These are phyloP conservation scores for Acanthaster planci DNA, from an alignment of 35 echinoderm and acorn worm genomes.

Conservation along the genomic window DNA sequence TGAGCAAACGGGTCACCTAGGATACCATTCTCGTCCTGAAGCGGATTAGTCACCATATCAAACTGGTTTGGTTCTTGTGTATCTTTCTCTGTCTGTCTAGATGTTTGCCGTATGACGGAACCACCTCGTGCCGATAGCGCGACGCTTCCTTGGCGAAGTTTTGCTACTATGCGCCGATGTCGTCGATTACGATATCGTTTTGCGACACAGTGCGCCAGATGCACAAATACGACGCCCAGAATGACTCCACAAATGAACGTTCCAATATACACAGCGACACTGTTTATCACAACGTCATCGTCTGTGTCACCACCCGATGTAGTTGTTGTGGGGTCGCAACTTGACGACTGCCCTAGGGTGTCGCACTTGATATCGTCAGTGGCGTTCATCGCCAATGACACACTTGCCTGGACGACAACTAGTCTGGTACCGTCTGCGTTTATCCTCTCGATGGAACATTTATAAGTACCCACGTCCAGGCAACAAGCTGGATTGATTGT, in stretches of 20 bases:
- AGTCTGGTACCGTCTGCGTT: background rate
- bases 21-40: background rate
- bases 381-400: background rate
- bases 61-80: background rate
- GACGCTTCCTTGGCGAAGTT: slow-evolving; percentile 11
- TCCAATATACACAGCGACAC: background rate
- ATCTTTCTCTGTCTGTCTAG: background rate
- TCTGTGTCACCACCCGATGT: background rate
- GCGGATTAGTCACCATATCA: background rate
- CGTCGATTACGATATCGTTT: background rate
- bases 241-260: background rate
- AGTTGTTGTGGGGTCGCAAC: background rate
- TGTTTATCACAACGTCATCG: background rate
- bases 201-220: background rate
- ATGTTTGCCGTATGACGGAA: background rate
- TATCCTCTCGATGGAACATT: background rate
- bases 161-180: background rate
- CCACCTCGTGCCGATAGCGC: background rate
- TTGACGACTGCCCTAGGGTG: background rate
- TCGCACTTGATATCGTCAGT: background rate
- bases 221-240: background rate
- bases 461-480: background rate
- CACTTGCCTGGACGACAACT: background rate
- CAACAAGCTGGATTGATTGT: background rate
- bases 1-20: background rate